Conservation (phyloP, 2,113 vertebrate species). For the Galemys pyrenaicus region DNA sequence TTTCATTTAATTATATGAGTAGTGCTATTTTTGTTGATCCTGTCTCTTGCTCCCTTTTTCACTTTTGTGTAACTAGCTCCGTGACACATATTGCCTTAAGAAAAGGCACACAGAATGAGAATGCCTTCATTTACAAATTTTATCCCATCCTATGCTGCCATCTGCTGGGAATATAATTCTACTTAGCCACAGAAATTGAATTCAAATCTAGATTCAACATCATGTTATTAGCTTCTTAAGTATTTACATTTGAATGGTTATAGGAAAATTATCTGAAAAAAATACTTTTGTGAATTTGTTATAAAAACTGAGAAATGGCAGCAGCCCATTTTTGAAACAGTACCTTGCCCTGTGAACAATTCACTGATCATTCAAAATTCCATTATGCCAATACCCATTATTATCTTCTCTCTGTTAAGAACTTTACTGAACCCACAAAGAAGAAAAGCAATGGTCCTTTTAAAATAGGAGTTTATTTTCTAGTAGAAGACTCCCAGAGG, state of each 20-base stretch:
- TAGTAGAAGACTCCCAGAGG: not conserved
- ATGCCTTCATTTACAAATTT: not conserved
- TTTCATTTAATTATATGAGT: not conserved
- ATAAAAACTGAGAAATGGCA: not conserved
- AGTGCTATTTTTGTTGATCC: not conserved
- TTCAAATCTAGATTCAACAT: not conserved
- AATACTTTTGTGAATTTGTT: not conserved
- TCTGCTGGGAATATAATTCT: constrained; percentile 80
- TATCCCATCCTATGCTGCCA: constrained; percentile 78
- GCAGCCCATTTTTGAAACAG: not conserved
- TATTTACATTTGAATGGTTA: not conserved
- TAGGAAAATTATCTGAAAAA: not conserved
- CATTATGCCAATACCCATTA: not conserved
- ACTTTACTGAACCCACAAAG: not conserved
- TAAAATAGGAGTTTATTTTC: not conserved
- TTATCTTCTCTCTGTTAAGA: not conserved
- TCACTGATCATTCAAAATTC: not conserved
- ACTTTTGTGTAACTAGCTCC: not conserved
- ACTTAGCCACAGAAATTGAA: not conserved
- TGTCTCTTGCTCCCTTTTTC: not conserved
- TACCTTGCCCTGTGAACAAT: not conserved
- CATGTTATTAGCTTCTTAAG: not conserved
- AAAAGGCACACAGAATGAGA: not conserved
- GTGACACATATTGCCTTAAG: not conserved
- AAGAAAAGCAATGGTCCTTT: not conserved